Evolutionary conservation across 2,888 invertebrate species (phyloP), one percentile per base, ranked within the genome.

Genomic region (Petrophora chlorosata): DNA sequence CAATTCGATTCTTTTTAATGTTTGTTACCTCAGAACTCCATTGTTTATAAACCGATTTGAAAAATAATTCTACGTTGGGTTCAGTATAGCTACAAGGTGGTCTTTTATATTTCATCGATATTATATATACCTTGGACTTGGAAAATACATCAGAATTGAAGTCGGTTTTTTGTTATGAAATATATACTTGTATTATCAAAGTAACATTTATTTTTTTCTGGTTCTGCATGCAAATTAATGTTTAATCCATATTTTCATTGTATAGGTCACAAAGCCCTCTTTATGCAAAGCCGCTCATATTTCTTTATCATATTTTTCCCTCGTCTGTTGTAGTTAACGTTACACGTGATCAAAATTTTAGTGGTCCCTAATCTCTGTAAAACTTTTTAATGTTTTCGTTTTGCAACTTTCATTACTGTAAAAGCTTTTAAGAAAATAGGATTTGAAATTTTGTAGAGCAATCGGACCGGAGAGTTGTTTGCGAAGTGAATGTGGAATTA

Each of bases 181-280:
- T n/a, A n/a, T n/a, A n/a, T n/a, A n/a, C n/a, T n/a, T n/a, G n/a
- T n/a, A n/a, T n/a, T n/a, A n/a, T n/a, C n/a, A 53, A 48, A 47
- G 58, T 68, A 60, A 61, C 63, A 50, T 61, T 43, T 57, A 58
- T 48, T 60, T 59, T 40, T 46, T 19, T 28, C 26, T 38, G 43
- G 23, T 56, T 65, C 63, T 47, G 50, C 55, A 65, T 59, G 55
- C 33, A 52, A 55, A 60, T 64, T 29, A 23, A 19, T 36, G 22
- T 36, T 48, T 41, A 36, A 41, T 25, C 23, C 30, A 10, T 36
- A 34, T 41, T 47, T 47, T 46, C 30, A 34, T 29, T 36, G 19
- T 25, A 12, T 30, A 30, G 41, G 22, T 17, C 35, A 28, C 23
- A 33, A 12, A 35, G 33, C 28, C 19, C 10, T 17, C 9, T 35